Percentiles rank a stretch among this genome's conserved stretches.
phyloP scores from a whole-genome alignment of 2,888 invertebrate genomes.

The Trachelus iudaicus region DNA sequence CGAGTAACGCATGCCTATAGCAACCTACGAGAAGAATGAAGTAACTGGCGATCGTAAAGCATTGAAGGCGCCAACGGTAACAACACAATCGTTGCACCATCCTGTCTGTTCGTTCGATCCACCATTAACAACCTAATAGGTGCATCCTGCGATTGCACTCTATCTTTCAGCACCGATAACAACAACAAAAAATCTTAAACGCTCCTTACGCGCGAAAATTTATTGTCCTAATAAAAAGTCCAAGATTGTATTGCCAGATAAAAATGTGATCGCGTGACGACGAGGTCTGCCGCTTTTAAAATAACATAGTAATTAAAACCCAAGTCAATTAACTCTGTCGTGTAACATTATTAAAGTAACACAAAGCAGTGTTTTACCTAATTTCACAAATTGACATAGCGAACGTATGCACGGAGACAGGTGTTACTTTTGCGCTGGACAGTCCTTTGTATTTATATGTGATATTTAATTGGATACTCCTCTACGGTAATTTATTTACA shows the following conservation, averaged over 20 bases:
- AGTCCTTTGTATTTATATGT: neutral
- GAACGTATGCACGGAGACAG: neutral
- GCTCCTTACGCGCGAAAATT: neutral
- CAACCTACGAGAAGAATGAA: constrained; percentile 20
- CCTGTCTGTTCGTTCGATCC: constrained; percentile 25
- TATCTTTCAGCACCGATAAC: neutral
- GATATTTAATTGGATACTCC: neutral
- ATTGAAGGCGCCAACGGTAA: constrained; percentile 52
- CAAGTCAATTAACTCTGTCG: neutral
- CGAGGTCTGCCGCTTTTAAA: neutral
- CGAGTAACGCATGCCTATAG: constrained; percentile 13
- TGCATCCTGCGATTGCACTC: neutral
- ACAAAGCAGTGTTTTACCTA: neutral
- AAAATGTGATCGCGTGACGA: neutral
- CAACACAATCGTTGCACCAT: constrained; percentile 41
- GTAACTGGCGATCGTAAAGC: constrained; percentile 58
- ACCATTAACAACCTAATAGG: constrained; percentile 43
- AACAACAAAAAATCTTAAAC: neutral
- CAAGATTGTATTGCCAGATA: neutral
- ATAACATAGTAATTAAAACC: neutral
- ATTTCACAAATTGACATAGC: neutral
- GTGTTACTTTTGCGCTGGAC: neutral
- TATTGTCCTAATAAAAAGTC: neutral
- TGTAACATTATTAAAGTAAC: neutral
- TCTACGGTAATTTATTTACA: neutral